Base-by-base conservation (phyloP, 2,888 invertebrate species). In the Tetranychus piercei region DNA sequence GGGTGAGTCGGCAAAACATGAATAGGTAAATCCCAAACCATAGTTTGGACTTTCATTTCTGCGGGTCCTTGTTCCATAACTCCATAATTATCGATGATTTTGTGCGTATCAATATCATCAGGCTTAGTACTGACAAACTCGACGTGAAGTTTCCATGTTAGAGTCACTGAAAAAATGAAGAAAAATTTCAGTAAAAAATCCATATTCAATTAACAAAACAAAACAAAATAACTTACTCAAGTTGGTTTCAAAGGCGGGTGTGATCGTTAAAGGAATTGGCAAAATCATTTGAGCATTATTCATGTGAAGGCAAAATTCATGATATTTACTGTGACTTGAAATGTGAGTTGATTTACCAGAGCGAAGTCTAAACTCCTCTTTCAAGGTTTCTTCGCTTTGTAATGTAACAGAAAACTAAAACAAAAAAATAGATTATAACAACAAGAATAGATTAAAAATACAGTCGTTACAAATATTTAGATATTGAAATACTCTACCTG, bases 11-110 rank as follows among this genome's bases (percentile, higher is more conserved):
- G 92, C 83, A 92, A 93, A 76, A 97, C 88, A 81, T 91, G 91
- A 74, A 99, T 89, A 0, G 96, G 95, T 74, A 97, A 85, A 84
- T 96, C 94, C 97, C 97, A 99, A 18, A 94, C 90, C 94, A 97
- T 95, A 0, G 97, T 97, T 84, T 99, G 96, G 76, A 97, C 94
- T 15, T 92, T 88, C 45, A 95, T 85, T 78, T 88, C 88, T 2
- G 88, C 84, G 0, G 95, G 94, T 0, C 92, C 94, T 80, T 88
- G 89, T 89, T 94, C 92, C 22, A 85, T 86, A 20, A 82, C 78
- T 73, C 81, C 81, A 69, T 83, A 87, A 44, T 86, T 79, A 74
- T 77, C 76, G 11, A 44, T 75, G 11, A 23, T 44, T 20, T 55
- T 22, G 8, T 20, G 20, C 7, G 71, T 71, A 15, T 74, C 34